These are phyloP conservation scores for Pitangus sulphuratus DNA, from an alignment of 2,797 vertebrate genomes.

Conservation along the genomic window DNA sequence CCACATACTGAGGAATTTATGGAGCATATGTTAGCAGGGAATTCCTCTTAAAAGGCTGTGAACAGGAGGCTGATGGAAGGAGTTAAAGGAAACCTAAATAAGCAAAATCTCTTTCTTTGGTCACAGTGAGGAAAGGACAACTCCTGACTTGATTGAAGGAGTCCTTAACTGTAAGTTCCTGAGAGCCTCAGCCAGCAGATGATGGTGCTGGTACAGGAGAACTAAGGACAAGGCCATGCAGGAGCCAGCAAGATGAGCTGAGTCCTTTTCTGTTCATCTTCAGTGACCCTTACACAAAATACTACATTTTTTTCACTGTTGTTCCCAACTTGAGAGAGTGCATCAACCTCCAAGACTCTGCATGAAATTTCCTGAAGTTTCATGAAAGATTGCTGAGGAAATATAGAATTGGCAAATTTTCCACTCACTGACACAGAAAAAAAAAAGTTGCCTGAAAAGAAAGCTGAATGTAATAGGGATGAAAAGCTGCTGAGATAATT, in stretches of 20 bases:
- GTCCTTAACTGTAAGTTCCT: not conserved
- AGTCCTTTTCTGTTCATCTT: not conserved
- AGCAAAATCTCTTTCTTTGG: not conserved
- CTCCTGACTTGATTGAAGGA: not conserved
- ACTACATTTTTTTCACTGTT: not conserved
- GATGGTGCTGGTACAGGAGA: not conserved
- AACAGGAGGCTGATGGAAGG: not conserved
- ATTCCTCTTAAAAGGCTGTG: not conserved
- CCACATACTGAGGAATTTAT: not conserved
- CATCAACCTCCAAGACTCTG: not conserved
- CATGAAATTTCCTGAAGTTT: not conserved
- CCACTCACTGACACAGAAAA: not conserved
- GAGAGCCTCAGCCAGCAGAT: not conserved
- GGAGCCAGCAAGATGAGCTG: not conserved
- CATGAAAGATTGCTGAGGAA: not conserved
- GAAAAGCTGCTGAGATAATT: not conserved
- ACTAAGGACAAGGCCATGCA: fast-evolving
- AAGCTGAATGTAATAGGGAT: not conserved
- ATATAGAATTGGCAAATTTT: not conserved
- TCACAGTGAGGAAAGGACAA: not conserved
- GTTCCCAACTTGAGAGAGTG: not conserved
- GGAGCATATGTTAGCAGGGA: not conserved
- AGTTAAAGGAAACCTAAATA: not conserved
- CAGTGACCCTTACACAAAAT: not conserved
- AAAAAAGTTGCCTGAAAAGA: not conserved